Conservation (phyloP, 2,113 vertebrate genomes). For the Callipepla squamata region DNA sequence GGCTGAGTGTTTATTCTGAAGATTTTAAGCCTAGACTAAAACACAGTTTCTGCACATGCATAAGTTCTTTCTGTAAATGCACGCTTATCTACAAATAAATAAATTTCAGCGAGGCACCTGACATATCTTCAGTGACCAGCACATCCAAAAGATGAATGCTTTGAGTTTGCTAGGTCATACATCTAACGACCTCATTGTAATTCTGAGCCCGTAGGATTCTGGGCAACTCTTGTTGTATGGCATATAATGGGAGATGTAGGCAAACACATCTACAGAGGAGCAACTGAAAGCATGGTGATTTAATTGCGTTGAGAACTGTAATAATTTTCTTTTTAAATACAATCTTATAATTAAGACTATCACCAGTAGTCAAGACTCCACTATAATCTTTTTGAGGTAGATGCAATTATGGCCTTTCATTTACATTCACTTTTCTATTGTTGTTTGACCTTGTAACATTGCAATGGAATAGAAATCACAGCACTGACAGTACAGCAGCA, state of each 20-base stretch:
- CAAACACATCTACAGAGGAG: neutral
- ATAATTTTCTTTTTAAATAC: neutral
- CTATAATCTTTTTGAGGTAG: conserved; percentile 38
- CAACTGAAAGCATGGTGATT: neutral
- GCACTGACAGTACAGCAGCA: too few species aligned
- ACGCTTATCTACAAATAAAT: neutral
- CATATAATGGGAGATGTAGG: neutral
- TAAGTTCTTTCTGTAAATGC: neutral
- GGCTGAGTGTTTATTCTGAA: neutral
- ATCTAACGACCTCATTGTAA: neutral
- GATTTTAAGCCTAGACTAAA: neutral
- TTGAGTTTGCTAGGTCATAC: neutral
- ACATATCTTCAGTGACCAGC: neutral
- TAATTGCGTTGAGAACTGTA: conserved; percentile 23
- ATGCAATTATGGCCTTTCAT: conserved; percentile 31
- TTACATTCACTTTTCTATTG: conserved; percentile 9
- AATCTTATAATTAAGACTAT: conserved; percentile 45
- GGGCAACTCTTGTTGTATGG: neutral
- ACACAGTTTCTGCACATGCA: neutral
- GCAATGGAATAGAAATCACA: too few species aligned
- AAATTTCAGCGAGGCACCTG: neutral
- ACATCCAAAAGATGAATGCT: neutral
- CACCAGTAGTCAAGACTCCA: conserved; percentile 31
- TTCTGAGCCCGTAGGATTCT: neutral
- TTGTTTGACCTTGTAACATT: neutral